These are phyloP conservation scores for Nasonia giraulti DNA, from an alignment of 1,140 invertebrate genomes.

Conservation along the genomic window DNA sequence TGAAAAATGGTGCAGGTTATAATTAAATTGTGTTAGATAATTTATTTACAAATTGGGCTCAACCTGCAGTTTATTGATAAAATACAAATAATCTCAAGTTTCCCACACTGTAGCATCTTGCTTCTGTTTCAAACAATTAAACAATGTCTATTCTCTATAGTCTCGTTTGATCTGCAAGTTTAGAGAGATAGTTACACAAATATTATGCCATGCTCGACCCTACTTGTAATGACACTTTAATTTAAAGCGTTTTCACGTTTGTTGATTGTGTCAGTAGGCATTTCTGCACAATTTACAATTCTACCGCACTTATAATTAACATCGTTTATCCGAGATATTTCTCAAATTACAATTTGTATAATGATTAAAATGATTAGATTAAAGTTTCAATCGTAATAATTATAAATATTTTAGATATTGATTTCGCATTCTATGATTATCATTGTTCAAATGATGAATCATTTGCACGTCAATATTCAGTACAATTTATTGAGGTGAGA, in stretches of 20 bases:
- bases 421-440: slow-evolving; percentile 21
- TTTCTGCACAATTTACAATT: slow-evolving; percentile 46
- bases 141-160: slow-evolving; percentile 33
- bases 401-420: slow-evolving; percentile 36
- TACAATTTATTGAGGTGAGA: neutral
- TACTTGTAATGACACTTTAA: slow-evolving; percentile 50
- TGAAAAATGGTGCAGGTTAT: slow-evolving; percentile 28
- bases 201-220: slow-evolving; percentile 46
- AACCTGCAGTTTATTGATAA: slow-evolving; percentile 4
- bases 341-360: slow-evolving; percentile 5
- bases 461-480: slow-evolving; percentile 25
- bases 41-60: neutral
- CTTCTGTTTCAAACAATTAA: slow-evolving; percentile 30
- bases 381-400: slow-evolving; percentile 9
- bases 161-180: slow-evolving; percentile 33
- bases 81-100: slow-evolving; percentile 31
- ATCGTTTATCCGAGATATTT: slow-evolving; percentile 9
- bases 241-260: slow-evolving; percentile 49
- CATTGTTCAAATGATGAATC: neutral
- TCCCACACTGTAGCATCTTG: neutral
- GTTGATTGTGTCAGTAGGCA: slow-evolving; percentile 39
- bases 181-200: slow-evolving; percentile 47
- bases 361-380: slow-evolving; percentile 13
- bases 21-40: neutral
- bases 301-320: slow-evolving; percentile 37